Conservation (phyloP, 1,140 invertebrate species). For the Macrosteles quadrilineatus region DNA sequence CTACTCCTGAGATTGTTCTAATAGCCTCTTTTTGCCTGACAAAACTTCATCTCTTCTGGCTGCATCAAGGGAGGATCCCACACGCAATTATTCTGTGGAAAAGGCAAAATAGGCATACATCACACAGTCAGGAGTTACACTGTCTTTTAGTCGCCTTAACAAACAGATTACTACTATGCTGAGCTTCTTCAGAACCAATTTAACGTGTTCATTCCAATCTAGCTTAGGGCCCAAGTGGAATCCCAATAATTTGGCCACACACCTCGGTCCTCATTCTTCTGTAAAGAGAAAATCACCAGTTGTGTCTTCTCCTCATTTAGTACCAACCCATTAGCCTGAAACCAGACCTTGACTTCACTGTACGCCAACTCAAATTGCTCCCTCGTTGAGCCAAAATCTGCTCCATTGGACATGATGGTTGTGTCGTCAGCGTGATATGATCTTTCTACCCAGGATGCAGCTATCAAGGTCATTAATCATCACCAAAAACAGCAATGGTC, state of each 20-base stretch:
- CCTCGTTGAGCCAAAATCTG: neutral
- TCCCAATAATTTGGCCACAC: neutral
- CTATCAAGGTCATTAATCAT: neutral
- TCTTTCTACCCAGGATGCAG: neutral
- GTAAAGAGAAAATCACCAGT: neutral
- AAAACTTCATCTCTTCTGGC: neutral
- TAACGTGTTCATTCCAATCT: too few relatives aligned
- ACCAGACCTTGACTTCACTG: too few relatives aligned
- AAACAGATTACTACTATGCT: neutral
- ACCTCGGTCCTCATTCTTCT: neutral
- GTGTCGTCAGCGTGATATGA: neutral
- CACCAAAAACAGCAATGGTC: neutral
- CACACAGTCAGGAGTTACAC: too few relatives aligned
- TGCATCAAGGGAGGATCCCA: neutral
- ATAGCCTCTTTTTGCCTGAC: neutral
- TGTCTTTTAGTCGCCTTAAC: too few relatives aligned
- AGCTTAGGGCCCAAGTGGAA: neutral
- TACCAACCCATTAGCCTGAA: too few relatives aligned
- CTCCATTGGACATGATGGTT: neutral
- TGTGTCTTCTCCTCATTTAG: neutral
- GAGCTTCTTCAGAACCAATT: neutral
- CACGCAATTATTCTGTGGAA: neutral
- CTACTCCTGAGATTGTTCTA: neutral
- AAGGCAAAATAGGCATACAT: too few relatives aligned
- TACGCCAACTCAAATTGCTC: too few relatives aligned